These are phyloP conservation scores for Hylomyscus alleni DNA, from an alignment of 2,797 vertebrate species.

Conservation along the genomic window DNA sequence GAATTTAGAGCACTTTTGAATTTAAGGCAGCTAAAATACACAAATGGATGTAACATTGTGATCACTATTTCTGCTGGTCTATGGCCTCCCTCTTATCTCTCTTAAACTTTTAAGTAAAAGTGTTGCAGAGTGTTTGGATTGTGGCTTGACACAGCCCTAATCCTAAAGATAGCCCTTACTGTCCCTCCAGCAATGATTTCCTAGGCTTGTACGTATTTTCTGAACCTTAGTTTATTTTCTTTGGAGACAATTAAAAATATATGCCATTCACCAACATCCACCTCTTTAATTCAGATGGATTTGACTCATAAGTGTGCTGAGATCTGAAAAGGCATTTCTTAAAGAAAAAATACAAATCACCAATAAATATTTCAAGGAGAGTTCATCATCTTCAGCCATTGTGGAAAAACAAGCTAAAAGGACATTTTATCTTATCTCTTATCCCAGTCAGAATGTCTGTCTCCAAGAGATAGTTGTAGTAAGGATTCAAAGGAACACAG, in stretches of 20 bases:
- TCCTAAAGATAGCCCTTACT: background rate
- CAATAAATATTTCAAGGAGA: background rate
- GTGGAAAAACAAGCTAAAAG: background rate
- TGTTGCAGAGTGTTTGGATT: background rate
- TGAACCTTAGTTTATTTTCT: conserved; percentile 12
- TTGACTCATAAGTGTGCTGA: background rate
- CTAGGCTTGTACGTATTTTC: background rate
- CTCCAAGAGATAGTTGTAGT: background rate
- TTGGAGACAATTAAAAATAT: background rate
- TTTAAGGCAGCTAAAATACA: background rate
- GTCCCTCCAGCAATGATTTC: too few species aligned
- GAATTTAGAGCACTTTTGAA: conserved; percentile 4
- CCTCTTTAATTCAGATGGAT: background rate
- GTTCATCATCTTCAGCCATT: background rate
- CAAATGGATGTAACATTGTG: background rate
- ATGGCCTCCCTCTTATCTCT: background rate
- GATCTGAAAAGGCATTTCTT: background rate
- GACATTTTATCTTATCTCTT: background rate
- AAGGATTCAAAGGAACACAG: background rate
- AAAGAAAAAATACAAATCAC: background rate
- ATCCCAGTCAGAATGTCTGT: background rate
- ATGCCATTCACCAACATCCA: background rate
- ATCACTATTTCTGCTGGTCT: background rate
- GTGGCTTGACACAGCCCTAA: background rate
- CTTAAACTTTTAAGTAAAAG: background rate